These are phyloP conservation scores for Acleris cristana DNA, from an alignment of 2,888 invertebrate genomes.

Conservation along the genomic window DNA sequence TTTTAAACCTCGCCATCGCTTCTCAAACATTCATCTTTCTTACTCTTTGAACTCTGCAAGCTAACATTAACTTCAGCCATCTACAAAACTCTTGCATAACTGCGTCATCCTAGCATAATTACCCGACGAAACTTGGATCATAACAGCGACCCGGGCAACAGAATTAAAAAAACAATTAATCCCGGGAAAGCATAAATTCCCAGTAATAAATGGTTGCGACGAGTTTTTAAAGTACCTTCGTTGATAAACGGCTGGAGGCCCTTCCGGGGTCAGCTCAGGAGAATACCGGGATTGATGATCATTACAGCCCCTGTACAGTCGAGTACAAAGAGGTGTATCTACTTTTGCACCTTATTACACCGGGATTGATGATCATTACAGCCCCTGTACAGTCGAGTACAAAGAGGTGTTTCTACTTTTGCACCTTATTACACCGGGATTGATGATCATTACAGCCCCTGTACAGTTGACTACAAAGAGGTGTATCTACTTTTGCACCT, in stretches of 20 bases:
- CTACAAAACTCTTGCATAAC: constrained; percentile 8
- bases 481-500: no score
- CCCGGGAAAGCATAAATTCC: constrained; percentile 52
- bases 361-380: constrained; percentile 24
- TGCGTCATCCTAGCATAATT: constrained; percentile 11
- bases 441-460: constrained; percentile 20
- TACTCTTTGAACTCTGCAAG: background rate
- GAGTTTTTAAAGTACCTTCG: constrained; percentile 54
- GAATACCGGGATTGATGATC: constrained; percentile 1
- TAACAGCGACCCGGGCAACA: constrained; percentile 19
- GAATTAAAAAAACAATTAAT: constrained; percentile 40
- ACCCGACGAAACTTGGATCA: constrained; percentile 20
- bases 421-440: background rate
- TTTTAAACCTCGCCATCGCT: background rate
- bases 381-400: background rate
- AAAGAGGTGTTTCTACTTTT: no score
- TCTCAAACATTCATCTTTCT: background rate
- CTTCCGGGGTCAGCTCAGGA: constrained; percentile 9
- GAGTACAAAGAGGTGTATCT: no score
- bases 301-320: constrained; percentile 16
- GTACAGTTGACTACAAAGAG: background rate
- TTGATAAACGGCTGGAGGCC: constrained; percentile 50
- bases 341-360: background rate
- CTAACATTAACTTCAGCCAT: constrained; percentile 4
- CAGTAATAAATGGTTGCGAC: constrained; percentile 43